Evolutionary conservation across 2,888 invertebrate species (phyloP).

Genomic region (Campoplex capitator): DNA sequence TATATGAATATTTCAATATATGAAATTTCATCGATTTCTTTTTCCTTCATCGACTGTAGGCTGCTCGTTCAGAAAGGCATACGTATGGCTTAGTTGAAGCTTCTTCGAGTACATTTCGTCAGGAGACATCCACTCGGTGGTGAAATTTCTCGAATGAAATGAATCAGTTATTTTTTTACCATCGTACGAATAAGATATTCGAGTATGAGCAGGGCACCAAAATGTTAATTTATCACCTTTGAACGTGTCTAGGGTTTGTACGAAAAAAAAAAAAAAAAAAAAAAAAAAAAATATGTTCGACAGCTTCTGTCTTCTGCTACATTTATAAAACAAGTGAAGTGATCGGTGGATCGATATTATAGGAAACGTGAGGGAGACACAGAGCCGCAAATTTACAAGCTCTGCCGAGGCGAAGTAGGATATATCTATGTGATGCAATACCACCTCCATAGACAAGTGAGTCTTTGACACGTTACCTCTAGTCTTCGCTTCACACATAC

Average conservation of each 20-base stretch:
- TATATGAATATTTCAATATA: conserved; percentile 14
- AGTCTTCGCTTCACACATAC: conserved; percentile 3
- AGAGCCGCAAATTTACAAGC: background rate
- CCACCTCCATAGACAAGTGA: background rate
- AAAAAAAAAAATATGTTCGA: background rate
- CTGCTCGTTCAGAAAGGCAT: background rate
- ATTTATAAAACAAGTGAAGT: background rate
- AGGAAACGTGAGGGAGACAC: conserved; percentile 1
- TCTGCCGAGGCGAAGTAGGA: background rate
- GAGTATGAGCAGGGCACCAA: background rate
- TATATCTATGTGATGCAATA: background rate
- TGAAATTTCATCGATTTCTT: conserved; percentile 2
- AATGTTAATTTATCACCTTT: background rate
- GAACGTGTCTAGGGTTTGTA: background rate
- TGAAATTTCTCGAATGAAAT: background rate
- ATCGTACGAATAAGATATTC: background rate
- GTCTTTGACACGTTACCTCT: conserved; percentile 25
- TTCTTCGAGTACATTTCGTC: background rate
- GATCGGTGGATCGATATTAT: conserved; percentile 12
- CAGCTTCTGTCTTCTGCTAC: background rate
- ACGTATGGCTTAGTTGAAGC: background rate
- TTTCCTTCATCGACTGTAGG: background rate
- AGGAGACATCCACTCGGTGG: background rate
- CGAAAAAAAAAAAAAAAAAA: background rate
- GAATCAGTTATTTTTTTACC: background rate